Percentiles rank a stretch among this genome's conserved stretches.
phyloP scores from a whole-genome alignment of 53 echinoderm and acorn worm genomes.

The Zoroaster sp. region DNA sequence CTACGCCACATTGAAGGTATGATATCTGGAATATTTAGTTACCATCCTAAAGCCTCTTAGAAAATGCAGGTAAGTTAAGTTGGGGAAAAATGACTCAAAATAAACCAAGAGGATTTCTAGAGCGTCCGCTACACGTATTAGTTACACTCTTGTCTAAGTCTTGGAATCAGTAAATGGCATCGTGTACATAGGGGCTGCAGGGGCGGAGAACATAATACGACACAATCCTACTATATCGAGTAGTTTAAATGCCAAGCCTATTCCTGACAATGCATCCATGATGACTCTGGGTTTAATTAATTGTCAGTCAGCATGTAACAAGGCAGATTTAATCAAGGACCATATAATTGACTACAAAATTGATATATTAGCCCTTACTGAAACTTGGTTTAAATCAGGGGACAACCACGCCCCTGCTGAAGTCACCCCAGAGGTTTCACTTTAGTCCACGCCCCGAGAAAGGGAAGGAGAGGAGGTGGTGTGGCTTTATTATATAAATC shows the following conservation, averaged over 20 bases:
- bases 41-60: too few species aligned
- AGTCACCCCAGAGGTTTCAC: background rate
- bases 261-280: background rate
- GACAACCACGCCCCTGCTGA: constrained; percentile 2
- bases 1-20: too few species aligned
- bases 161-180: background rate
- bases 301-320: constrained; percentile 48
- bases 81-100: too few species aligned
- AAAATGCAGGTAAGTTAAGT: too few species aligned
- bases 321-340: constrained; percentile 13
- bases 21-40: too few species aligned
- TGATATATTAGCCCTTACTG: constrained; percentile 47
- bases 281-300: background rate
- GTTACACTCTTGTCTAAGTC: background rate
- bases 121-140: too few species aligned
- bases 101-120: too few species aligned
- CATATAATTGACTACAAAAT: constrained; percentile 35
- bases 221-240: background rate
- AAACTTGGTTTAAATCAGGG: constrained; percentile 37
- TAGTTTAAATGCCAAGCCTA: background rate
- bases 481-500: constrained; percentile 2
- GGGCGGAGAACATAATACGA: background rate
- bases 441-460: background rate
- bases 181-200: background rate
- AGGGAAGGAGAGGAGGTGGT: background rate